These are phyloP conservation scores for Tanypteryx hageni DNA, from an alignment of 2,888 invertebrate genomes.

Conservation along the genomic window DNA sequence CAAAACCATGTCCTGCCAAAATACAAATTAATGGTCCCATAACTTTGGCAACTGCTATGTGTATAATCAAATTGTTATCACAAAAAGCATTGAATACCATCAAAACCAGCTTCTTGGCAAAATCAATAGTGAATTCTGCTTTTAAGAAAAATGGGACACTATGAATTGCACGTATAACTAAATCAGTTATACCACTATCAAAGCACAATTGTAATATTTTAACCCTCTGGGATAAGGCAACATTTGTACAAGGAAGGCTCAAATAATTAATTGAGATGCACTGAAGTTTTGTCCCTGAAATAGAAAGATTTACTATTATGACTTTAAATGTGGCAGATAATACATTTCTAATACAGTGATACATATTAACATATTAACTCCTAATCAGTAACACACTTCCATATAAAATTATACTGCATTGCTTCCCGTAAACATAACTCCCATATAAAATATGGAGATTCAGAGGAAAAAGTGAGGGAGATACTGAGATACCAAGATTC, in stretches of 20 bases:
- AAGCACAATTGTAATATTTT: neutral
- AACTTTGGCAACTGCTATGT: constrained; percentile 3
- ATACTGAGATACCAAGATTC: too few relatives aligned
- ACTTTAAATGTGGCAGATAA: too few relatives aligned
- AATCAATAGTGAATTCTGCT: neutral
- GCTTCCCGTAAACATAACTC: too few relatives aligned
- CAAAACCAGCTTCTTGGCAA: neutral
- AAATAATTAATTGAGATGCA: constrained; percentile 22
- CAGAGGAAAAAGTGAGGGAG: too few relatives aligned
- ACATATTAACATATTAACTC: too few relatives aligned
- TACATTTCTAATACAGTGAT: too few relatives aligned
- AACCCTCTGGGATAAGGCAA: neutral
- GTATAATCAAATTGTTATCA: neutral
- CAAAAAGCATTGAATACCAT: neutral
- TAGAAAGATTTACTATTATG: neutral
- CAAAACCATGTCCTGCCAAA: neutral
- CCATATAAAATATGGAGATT: too few relatives aligned
- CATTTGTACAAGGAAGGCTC: neutral
- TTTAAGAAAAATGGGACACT: constrained; percentile 24
- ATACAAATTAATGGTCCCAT: neutral
- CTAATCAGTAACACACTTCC: too few relatives aligned
- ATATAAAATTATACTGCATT: too few relatives aligned
- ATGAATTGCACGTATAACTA: constrained; percentile 1
- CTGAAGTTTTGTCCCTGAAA: constrained; percentile 25
- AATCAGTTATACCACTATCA: neutral